phyloP scores from a whole-genome alignment of 2,888 invertebrate genomes.

The Drosophila longiperda region DNA sequence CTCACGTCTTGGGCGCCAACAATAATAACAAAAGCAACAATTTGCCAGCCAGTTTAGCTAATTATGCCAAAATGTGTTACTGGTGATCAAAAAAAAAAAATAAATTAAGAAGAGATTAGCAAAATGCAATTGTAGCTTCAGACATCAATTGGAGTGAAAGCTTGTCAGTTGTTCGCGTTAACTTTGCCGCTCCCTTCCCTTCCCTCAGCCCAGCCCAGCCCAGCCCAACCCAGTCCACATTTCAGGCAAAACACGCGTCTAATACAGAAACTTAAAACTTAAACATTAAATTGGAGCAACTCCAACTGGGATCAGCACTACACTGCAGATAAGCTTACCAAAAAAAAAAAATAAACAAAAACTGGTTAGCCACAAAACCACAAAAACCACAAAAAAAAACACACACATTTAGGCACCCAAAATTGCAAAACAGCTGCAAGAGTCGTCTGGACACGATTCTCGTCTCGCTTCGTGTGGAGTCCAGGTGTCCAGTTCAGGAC shows the following conservation, averaged over 20 bases:
- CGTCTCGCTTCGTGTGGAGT: slow-evolving; percentile 2
- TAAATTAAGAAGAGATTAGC: not conserved
- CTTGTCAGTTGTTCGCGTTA: slow-evolving; percentile 4
- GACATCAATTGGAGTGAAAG: slow-evolving; percentile 21
- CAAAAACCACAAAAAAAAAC: slow-evolving; percentile 4
- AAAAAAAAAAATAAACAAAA: not conserved
- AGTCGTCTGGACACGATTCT: slow-evolving; percentile 21
- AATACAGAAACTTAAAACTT: slow-evolving; percentile 18
- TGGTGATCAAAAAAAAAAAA: not conserved
- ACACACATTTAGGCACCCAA: slow-evolving; percentile 28
- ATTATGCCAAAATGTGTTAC: slow-evolving; percentile 9
- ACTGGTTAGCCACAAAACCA: slow-evolving; percentile 20
- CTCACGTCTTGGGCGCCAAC: slow-evolving; percentile 20
- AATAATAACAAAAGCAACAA: slow-evolving; percentile 1
- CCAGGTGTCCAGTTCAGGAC: not conserved
- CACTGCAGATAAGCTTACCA: slow-evolving; percentile 15
- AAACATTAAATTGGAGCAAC: slow-evolving; percentile 47
- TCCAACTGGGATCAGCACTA: slow-evolving; percentile 14
- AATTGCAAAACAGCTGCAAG: slow-evolving; percentile 44
- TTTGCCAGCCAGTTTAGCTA: slow-evolving; percentile 9
- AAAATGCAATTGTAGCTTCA: slow-evolving; percentile 17
- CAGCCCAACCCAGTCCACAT: not conserved
- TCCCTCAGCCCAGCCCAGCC: not conserved
- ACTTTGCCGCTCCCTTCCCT: slow-evolving; percentile 16
- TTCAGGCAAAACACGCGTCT: slow-evolving; percentile 34